Evolutionary conservation across 37 sponge, comb jelly and placozoan genomes (phyloP), one percentile per base, ranked within the genome.

Genomic region (Ephydatia muelleri): DNA sequence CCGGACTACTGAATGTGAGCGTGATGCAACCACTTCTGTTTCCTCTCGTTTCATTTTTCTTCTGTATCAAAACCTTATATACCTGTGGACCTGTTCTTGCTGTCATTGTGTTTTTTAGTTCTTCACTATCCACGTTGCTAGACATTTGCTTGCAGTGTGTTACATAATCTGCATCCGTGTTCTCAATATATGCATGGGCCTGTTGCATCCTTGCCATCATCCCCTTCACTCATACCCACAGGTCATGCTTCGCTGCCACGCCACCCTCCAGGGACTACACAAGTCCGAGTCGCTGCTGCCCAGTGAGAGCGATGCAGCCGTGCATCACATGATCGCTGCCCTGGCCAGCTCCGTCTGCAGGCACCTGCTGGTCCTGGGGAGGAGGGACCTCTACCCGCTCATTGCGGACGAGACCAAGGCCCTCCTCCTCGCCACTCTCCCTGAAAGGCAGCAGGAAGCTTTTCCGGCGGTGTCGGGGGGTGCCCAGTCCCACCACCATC

Each of bases 281-380:
- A 57, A 1, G 16, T 57, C 96, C 1, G 88, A 91, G 49, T 66
- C 65, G 25, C 33, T 76, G 9, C 68, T 89, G 40, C 0, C 72
- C 9, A 6, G 19, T 11, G 38, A 35, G 32, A 68, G 33, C 29
- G 48, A 67, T 1, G 19, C 80, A 37, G 67, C 79, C 75, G 16
- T 92, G 6, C 96, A 96, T 69, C 96, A 96, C 93, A 92, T 93
- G 87, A 73, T 93, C 48, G 93, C 93, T 40, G 89, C 81, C 34
- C 83, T 84, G 1, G 75, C 81, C 26, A 88, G 80, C 85, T 65
- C 83, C 35, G 39, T 90, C 6, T 77, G 78, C 66, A 92, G 91
- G 84, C 29, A 43, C 25, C 64, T 77, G 48, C 38, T 77, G 78
- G 40, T n/a, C 14, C 75, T 30, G 49, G 26, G 48, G 27, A 34